These are phyloP conservation scores for Eleutherodactylus coqui DNA, from an alignment of 2,797 vertebrate genomes.

Conservation along the genomic window DNA sequence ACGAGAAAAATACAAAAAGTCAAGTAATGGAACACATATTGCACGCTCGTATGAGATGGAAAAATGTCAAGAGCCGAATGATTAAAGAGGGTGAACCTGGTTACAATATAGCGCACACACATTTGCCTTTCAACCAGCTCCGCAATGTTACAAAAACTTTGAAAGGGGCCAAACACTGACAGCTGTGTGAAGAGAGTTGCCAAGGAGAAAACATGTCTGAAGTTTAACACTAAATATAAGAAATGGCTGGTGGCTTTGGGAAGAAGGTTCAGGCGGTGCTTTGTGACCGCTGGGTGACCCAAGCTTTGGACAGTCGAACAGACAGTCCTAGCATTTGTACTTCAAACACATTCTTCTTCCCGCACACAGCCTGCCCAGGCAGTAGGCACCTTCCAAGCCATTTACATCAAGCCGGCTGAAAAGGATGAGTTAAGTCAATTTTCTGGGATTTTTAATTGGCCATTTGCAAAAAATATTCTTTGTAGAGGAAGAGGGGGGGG, in stretches of 20 bases:
- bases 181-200: constrained; percentile 70
- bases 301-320: constrained; percentile 76
- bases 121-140: constrained; percentile 28
- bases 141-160: constrained; percentile 43
- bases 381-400: constrained; percentile 38
- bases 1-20: not conserved
- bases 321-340: constrained; percentile 76
- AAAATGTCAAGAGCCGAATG: not conserved
- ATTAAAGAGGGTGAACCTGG: not conserved
- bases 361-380: constrained; percentile 67
- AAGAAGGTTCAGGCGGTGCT: constrained; percentile 77
- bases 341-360: constrained; percentile 77
- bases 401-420: constrained; percentile 36
- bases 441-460: constrained; percentile 41
- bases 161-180: constrained; percentile 43
- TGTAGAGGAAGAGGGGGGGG: not conserved
- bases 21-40: not conserved
- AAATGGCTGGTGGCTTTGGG: constrained; percentile 65
- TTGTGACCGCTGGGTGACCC: constrained; percentile 85
- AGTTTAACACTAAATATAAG: constrained; percentile 66
- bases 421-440: constrained; percentile 41
- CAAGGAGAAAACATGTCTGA: constrained; percentile 70
- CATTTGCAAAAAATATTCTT: constrained; percentile 39
- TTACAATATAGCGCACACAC: not conserved
- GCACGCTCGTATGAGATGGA: not conserved